A percentile compares a stretch with the other conserved stretches of the same genome.
These are phyloP conservation scores for Narcine bancroftii DNA, from an alignment of 2,113 vertebrate species.

Conservation along the genomic window DNA sequence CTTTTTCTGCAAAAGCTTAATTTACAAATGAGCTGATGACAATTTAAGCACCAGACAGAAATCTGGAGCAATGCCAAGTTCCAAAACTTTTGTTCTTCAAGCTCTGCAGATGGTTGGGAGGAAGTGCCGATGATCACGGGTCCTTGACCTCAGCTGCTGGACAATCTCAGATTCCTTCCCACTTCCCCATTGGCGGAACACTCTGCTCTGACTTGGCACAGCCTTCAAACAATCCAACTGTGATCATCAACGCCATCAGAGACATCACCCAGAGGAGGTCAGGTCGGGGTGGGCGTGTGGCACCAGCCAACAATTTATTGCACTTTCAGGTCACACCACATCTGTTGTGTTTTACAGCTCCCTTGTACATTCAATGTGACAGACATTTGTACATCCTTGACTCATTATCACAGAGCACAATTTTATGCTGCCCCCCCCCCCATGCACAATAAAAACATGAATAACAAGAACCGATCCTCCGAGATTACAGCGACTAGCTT, in stretches of 20 bases:
- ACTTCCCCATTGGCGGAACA: neutral
- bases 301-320: neutral
- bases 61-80: neutral
- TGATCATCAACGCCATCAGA: neutral
- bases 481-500: no score
- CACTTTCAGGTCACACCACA: neutral
- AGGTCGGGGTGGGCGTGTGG: neutral
- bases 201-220: neutral
- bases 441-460: neutral
- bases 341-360: neutral
- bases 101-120: neutral
- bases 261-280: neutral
- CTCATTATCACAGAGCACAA: neutral
- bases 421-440: neutral
- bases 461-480: neutral
- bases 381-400: neutral
- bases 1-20: neutral
- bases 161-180: neutral
- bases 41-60: no score
- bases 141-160: neutral
- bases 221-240: neutral
- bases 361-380: neutral
- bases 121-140: neutral
- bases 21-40: neutral
- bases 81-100: neutral